Base-by-base conservation (phyloP, 1,140 invertebrate genomes). In the Grapholita molesta region DNA sequence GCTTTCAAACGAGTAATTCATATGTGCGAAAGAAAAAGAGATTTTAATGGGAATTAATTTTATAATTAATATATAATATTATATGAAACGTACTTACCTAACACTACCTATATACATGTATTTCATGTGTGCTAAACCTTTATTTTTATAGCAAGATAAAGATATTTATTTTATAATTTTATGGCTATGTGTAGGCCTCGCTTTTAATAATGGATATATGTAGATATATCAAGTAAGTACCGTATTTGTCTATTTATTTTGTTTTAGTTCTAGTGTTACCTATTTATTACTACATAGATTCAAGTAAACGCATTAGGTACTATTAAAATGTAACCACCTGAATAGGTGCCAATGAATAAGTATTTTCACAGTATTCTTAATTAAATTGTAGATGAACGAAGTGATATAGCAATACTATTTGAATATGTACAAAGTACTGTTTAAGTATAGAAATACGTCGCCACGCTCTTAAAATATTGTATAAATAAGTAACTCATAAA, bases 301-400 rank as follows among this genome's bases (percentile, higher is more conserved):
- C 25, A 48, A 65, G 8, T 69, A 38, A 42, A 52, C 28, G 15
- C 35, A 42, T 64, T 70, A 64, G 65, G 68, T 66, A 18, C 18
- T 48, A 32, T 55, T 68, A 30, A 55, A 64, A 61, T 67, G 6
- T 28, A 61, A 61, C 1, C 55, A 61, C 55, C 55, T 61, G 24
- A 3, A n/a, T 32, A 61, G 55, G 55, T 18, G 25, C 24, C 24
- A 61, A 61, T 61, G 28, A 6, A 30, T 5, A 61, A 30, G 55
- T 24, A 61, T 61, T 61, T 61, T 61, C 68, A 57, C 64, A 69
- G 72, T 77, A 77, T 74, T 72, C 72, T 74, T 74, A 74, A 67
- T 70, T 28, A 25, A 30, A 61, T 15, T 32, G 55, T 61, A 61
- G 55, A 57, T 25, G 24, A 57, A 57, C 8, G n/a, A 18, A 15